Percentiles rank a stretch among this genome's conserved stretches.
Conservation (phyloP, 2,888 invertebrate species). For the Acrobasis consociella region DNA sequence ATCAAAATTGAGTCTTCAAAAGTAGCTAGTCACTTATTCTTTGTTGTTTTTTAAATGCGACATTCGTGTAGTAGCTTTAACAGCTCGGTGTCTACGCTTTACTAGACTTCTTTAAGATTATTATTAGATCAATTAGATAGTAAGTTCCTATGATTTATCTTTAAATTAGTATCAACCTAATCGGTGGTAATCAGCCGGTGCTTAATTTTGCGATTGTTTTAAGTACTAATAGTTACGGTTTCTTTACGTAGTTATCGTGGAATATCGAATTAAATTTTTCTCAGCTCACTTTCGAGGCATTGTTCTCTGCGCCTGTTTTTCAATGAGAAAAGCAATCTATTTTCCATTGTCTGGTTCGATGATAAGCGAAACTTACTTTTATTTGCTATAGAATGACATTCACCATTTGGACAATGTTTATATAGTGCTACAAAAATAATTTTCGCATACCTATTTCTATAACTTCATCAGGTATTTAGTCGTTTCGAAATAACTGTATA, state of each 20-base stretch:
- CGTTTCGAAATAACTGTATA: conserved; percentile 28
- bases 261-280: conserved; percentile 35
- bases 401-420: conserved; percentile 69
- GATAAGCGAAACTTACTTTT: conserved; percentile 22
- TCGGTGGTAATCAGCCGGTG: conserved; percentile 14
- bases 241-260: conserved; percentile 14
- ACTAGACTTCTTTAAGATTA: conserved; percentile 25
- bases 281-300: conserved; percentile 53
- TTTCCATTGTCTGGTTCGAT: conserved; percentile 44
- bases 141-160: conserved; percentile 20
- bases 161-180: conserved; percentile 1
- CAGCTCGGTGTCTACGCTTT: conserved; percentile 34
- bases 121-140: conserved; percentile 25
- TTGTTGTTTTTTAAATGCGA: conserved; percentile 39
- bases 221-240: conserved; percentile 7
- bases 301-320: conserved; percentile 51
- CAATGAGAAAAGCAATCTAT: conserved; percentile 44
- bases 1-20: conserved; percentile 32
- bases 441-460: conserved; percentile 28
- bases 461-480: conserved; percentile 29
- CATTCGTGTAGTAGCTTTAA: conserved; percentile 32
- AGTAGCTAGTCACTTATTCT: conserved; percentile 53
- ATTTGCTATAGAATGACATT: conserved; percentile 39
- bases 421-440: conserved; percentile 36
- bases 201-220: conserved; percentile 9